Base-by-base conservation (phyloP, 1,140 invertebrate genomes). In the Drosophila sucinea region DNA sequence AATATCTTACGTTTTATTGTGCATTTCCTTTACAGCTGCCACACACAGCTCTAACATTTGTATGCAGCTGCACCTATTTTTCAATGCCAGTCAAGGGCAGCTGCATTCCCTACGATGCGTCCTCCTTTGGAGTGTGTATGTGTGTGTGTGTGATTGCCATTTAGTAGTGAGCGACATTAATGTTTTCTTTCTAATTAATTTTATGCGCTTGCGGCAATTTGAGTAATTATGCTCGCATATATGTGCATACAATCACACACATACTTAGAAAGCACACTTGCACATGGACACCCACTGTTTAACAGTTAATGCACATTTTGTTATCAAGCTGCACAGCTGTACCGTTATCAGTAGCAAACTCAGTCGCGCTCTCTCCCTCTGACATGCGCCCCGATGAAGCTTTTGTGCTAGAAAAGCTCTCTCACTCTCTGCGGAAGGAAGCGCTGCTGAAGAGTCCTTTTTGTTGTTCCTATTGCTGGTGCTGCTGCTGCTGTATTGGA, bases 291-390 rank as follows among this genome's bases (percentile, higher is more conserved):
- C 17, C 8, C 30, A 47, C 29, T 6, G 32, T 35, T 30, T 38
- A 41, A 60, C 41, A 57, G 3, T 30, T 40, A 47, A 71, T 82
- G 80, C 71, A 74, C 58, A 64, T 71, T 54, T 11, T 44, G 65
- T 86, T 86, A 86, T 86, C 83, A 87, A 61, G 69, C 61, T 79
- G 69, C 67, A 78, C 83, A 86, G 83, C 79, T 83, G 79, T 89
- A 83, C 67, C 79, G 76, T 86, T 86, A 86, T 86, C 83, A 86
- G 76, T 77, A 61, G 67, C 55, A 64, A 66, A 32, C 77, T 38
- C 41, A 35, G 29, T 57, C 44, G 23, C 32, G 51, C 40, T 30
- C 10, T 64, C 33, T 8, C 30, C 66, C 75, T 17, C 40, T 58
- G 68, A 62, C 77, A 81, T 84, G 81, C 81, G 78, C 81, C 57